Evolutionary conservation across 2,797 vertebrate genomes (phyloP), one percentile per base, ranked within the genome.

Genomic region (Spatula clypeata): DNA sequence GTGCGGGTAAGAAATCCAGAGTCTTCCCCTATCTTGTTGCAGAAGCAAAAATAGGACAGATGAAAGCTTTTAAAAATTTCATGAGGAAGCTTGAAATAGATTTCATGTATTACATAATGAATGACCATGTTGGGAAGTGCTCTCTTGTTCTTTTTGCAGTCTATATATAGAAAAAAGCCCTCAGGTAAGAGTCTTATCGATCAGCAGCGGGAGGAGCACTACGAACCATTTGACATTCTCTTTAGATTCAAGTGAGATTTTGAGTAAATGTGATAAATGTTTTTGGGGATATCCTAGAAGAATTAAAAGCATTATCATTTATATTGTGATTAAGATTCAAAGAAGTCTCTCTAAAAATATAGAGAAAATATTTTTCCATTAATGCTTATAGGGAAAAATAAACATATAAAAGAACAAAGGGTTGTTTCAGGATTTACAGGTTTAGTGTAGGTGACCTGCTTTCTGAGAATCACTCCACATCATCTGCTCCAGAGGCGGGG

Each of bases 1-100:
- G 99, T 99, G 97, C 99, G 99, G 99, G 99, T 99, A 98, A 98
- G 98, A 95, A 83, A 94, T 74, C 88, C 73, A 71, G 55, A 88
- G 88, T 94, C 90, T 96, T 97, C 88, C 92, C 90, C 58, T 96
- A 32, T 88, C 91, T 93, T 67, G 58, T 93, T 0, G 5, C 87
- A 95, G 85, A 93, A 96, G 69, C 60, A 87, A 93, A 97, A 98
- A 90, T 97, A 93, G 90, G 91, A 79, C 92, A 93, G 95, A 96
- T 95, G 76, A 98, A 97, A 97, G 79, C 72, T 89, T 97, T 95
- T 97, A 95, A 98, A 98, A 94, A 94, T 93, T 97, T 75, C 87
- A 95, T 97, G 91, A 97, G 88, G 45, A 92, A 64, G 96, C 96
- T 86, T 92, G 95, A 98, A 98, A 98, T 98, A 97, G 92, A 97